phyloP scores from a whole-genome alignment of 2,113 vertebrate species.

The Mesembrinibis cayennensis region DNA sequence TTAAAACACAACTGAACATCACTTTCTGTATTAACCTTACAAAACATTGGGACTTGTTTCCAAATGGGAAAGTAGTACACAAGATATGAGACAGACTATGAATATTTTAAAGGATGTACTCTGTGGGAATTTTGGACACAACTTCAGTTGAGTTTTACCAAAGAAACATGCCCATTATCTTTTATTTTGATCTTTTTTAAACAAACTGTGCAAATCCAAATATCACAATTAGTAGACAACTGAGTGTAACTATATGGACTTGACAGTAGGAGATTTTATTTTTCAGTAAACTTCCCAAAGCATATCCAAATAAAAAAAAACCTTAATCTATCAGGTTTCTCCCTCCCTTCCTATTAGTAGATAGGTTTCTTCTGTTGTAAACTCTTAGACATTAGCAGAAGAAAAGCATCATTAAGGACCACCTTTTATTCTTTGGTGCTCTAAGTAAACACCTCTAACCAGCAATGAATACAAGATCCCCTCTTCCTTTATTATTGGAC shows the following conservation, averaged over 20 bases:
- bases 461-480: background rate
- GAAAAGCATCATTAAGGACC: background rate
- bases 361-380: background rate
- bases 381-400: background rate
- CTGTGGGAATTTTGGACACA: background rate
- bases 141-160: background rate
- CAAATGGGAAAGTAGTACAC: background rate
- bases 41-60: background rate
- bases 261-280: background rate
- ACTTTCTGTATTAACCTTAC: background rate
- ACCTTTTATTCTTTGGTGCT: background rate
- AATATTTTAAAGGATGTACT: background rate
- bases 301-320: background rate
- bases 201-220: background rate
- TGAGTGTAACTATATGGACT: background rate
- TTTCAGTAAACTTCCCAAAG: background rate
- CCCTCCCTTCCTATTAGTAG: background rate
- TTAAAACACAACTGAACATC: background rate
- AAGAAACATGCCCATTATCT: background rate
- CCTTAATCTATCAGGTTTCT: background rate
- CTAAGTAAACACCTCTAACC: background rate
- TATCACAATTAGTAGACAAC: rapidly evolving
- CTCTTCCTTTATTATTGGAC: background rate
- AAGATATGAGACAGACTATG: background rate
- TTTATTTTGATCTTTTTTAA: background rate